Conservation (phyloP, 1,140 invertebrate genomes). For the Spodoptera litura region DNA sequence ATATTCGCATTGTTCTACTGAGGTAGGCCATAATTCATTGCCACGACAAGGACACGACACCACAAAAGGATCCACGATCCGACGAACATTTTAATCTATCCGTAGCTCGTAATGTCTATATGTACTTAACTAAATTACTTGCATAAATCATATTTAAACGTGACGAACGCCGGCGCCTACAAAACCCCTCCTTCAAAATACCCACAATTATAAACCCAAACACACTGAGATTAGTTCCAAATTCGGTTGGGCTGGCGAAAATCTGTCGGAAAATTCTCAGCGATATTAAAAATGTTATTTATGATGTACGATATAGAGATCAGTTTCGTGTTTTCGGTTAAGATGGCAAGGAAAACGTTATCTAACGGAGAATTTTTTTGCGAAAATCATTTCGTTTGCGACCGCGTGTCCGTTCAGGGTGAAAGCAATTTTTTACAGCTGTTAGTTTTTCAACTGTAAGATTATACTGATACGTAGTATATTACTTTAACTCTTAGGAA, state of each 20-base stretch:
- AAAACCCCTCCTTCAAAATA: conserved; percentile 38
- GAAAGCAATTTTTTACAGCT: conserved; percentile 25
- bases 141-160: conserved; percentile 84
- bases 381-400: conserved; percentile 38
- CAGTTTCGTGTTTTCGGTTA: conserved; percentile 37
- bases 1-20: conserved; percentile 11
- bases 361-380: conserved; percentile 42
- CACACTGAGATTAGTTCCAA: conserved; percentile 47
- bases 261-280: conserved; percentile 37
- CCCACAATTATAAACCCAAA: conserved; percentile 53
- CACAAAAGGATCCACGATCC: conserved; percentile 63
- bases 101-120: conserved; percentile 75
- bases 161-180: conserved; percentile 68
- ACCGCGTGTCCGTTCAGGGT: conserved; percentile 12
- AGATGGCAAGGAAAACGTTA: conserved; percentile 32
- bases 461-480: conserved; percentile 8
- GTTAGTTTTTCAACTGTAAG: conserved; percentile 15
- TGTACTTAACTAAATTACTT: conserved; percentile 84
- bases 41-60: conserved; percentile 51
- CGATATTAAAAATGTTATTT: conserved; percentile 43
- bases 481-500: conserved; percentile 1
- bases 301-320: conserved; percentile 36
- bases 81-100: conserved; percentile 79
- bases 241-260: neutral
- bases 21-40: conserved; percentile 65